Conservation (phyloP, 1,140 invertebrate species). For the Oryctes rhinoceros region DNA sequence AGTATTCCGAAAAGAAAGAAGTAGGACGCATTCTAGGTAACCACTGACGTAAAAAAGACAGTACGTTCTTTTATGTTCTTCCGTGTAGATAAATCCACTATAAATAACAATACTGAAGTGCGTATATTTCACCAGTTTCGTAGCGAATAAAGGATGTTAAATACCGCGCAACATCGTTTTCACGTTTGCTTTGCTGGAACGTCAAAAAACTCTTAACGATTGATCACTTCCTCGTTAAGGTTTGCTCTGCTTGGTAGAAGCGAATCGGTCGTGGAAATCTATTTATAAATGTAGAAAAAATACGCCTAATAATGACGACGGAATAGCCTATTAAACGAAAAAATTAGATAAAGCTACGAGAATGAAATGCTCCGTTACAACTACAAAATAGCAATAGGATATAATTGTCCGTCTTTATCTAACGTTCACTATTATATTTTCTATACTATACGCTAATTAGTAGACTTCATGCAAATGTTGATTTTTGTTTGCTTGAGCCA, state of each 20-base stretch:
- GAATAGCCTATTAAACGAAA: neutral
- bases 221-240: conserved; percentile 6
- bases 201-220: neutral
- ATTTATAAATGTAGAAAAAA: neutral
- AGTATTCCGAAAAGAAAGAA: neutral
- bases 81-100: neutral
- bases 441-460: too few relatives aligned
- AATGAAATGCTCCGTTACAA: too few relatives aligned
- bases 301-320: neutral
- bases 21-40: neutral
- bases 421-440: too few relatives aligned
- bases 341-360: neutral
- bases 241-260: neutral
- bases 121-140: neutral
- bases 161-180: conserved; percentile 11
- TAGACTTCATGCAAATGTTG: too few relatives aligned
- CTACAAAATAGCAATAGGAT: too few relatives aligned
- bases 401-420: too few relatives aligned
- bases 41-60: neutral
- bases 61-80: neutral
- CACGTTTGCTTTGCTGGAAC: neutral
- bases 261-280: neutral
- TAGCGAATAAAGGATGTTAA: neutral
- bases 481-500: too few relatives aligned
- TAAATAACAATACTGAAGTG: neutral